Conservation (phyloP, 92 coral and sea anemone genomes). For the Siderastrea siderea region DNA sequence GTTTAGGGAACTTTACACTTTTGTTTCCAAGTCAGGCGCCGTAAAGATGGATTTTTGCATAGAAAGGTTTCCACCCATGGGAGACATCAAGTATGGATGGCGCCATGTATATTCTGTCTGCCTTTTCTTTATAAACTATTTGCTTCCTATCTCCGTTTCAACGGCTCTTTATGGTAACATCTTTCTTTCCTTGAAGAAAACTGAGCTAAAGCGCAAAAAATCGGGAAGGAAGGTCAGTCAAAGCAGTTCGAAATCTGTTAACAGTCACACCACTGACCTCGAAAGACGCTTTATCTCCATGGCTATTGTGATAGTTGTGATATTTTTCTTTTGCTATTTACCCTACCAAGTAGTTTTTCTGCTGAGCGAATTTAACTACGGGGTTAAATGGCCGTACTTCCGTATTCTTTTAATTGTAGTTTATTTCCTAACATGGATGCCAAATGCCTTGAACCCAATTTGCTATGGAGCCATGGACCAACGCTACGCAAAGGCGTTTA, state of each 20-base stretch:
- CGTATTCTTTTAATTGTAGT: conserved; percentile 32
- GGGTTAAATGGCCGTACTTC: conserved; percentile 47
- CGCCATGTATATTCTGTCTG: conserved; percentile 67
- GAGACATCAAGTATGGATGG: conserved; percentile 25
- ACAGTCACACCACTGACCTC: conserved; percentile 8
- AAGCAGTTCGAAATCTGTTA: background rate
- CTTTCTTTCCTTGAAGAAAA: conserved; percentile 46
- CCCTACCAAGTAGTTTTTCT: conserved; percentile 78
- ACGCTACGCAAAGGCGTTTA: conserved; percentile 56
- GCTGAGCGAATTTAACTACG: conserved; percentile 42
- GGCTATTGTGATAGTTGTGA: conserved; percentile 54
- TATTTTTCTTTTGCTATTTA: conserved; percentile 73
- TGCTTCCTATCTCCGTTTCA: conserved; percentile 59
- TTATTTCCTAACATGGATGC: conserved; percentile 74
- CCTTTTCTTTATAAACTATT: conserved; percentile 72
- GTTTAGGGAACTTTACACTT: conserved; percentile 34
- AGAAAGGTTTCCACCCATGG: conserved; percentile 63
- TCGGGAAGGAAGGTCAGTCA: conserved; percentile 19
- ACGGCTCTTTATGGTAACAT: conserved; percentile 55
- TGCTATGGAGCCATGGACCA: conserved; percentile 76
- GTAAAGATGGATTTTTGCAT: conserved; percentile 32
- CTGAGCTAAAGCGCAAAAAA: conserved; percentile 54
- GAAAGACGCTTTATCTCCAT: conserved; percentile 74
- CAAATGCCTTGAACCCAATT: conserved; percentile 72
- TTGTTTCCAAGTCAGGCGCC: conserved; percentile 18